Evolutionary conservation across 2,113 vertebrate species (phyloP).

Genomic region (Alces alces): DNA sequence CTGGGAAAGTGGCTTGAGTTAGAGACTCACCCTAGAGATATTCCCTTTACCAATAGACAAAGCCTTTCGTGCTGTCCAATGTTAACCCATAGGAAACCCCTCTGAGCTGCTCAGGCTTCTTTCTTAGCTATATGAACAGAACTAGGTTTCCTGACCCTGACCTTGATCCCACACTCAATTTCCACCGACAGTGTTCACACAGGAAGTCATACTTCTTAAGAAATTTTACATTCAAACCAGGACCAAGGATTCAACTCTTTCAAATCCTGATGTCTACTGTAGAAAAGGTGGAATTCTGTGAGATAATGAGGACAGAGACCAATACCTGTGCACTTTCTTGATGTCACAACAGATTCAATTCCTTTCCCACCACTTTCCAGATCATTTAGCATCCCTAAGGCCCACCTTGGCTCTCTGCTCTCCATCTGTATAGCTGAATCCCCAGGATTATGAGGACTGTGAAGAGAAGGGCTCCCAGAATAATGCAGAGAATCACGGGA

Average conservation of each 20-base stretch:
- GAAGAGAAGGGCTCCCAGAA: not conserved
- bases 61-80: not conserved
- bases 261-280: not conserved
- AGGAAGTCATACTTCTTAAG: not conserved
- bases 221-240: not conserved
- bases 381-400: accelerated
- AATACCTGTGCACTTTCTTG: not conserved
- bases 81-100: too few relatives aligned
- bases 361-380: not conserved
- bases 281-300: not conserved
- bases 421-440: not conserved
- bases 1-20: not conserved
- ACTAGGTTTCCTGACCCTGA: not conserved
- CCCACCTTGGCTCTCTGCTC: not conserved
- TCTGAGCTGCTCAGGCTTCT: not conserved
- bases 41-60: not conserved
- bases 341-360: not conserved
- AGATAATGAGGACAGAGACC: not conserved
- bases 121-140: not conserved
- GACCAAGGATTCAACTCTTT: not conserved
- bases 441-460: not conserved
- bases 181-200: not conserved
- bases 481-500: not conserved
- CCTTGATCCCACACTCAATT: not conserved
- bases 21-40: not conserved